phyloP scores from a whole-genome alignment of 1,140 invertebrate species.

The Doryteuthis pealeii region DNA sequence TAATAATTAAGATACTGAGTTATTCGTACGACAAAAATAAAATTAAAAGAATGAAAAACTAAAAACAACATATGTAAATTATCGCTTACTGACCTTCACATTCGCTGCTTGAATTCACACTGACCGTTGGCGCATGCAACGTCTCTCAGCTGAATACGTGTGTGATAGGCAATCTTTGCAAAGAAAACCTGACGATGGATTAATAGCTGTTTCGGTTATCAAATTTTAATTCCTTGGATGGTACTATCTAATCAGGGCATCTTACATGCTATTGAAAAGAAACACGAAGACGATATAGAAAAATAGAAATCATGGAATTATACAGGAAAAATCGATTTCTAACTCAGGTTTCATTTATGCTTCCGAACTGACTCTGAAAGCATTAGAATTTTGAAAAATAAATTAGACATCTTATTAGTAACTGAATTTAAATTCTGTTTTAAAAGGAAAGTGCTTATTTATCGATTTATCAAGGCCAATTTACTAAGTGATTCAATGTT shows the following conservation, averaged over 20 bases:
- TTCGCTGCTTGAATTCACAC: constrained; percentile 80
- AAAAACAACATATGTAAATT: neutral
- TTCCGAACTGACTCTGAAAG: no score
- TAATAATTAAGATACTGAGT: neutral
- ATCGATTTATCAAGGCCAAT: no score
- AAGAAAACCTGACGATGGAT: constrained; percentile 89
- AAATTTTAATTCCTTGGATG: constrained; percentile 85
- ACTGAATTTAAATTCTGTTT: no score
- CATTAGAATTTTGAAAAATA: no score
- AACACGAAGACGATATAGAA: neutral
- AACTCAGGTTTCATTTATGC: no score
- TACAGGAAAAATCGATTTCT: no score
- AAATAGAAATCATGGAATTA: no score
- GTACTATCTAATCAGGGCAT: constrained; percentile 83
- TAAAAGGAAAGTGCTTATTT: no score
- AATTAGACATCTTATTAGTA: no score
- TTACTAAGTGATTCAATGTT: no score
- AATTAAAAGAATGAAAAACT: neutral
- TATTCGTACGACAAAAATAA: neutral
- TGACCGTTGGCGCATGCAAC: constrained; percentile 89
- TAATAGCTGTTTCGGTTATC: constrained; percentile 93
- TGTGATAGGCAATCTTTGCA: constrained; percentile 85
- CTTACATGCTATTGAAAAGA: constrained; percentile 72
- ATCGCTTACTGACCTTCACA: constrained; percentile 77
- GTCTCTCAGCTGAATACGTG: constrained; percentile 83